Conservation (phyloP, 2,888 invertebrate species). For the Sthenelais limicola region DNA sequence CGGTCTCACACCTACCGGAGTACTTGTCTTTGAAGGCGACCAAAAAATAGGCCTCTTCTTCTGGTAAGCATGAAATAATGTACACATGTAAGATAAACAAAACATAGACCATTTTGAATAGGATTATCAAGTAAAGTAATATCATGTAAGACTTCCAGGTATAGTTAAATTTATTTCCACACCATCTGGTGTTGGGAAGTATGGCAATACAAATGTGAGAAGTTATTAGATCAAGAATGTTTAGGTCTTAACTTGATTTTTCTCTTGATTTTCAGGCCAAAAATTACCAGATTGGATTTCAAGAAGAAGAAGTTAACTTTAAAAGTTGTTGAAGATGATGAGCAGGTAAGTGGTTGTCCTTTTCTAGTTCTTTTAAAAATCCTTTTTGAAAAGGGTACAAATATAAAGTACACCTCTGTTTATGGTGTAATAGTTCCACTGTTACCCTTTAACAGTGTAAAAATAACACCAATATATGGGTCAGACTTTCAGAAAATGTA, state of each 20-base stretch:
- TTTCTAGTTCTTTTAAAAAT: no score
- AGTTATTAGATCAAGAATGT: no score
- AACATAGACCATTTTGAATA: background rate
- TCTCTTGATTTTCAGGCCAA: conserved; percentile 79
- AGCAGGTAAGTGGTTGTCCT: conserved; percentile 80
- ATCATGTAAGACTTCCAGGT: background rate
- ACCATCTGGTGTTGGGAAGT: no score
- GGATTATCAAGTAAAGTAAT: background rate
- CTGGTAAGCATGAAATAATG: conserved; percentile 77
- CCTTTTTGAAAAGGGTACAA: no score
- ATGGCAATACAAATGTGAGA: no score
- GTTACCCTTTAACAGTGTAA: no score
- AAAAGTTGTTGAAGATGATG: conserved; percentile 98
- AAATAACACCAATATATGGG: no score
- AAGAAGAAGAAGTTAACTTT: conserved; percentile 97
- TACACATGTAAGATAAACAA: no score
- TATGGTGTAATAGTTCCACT: no score
- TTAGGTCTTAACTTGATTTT: background rate
- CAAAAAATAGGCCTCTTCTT: conserved; percentile 99
- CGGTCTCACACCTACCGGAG: conserved; percentile 97
- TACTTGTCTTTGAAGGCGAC: conserved; percentile 95
- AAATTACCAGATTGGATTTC: conserved; percentile 97
- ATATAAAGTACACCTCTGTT: no score
- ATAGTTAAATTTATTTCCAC: background rate
- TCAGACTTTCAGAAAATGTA: no score